Base-by-base conservation (phyloP, 2,113 vertebrate species). In the Gila orcuttii region DNA sequence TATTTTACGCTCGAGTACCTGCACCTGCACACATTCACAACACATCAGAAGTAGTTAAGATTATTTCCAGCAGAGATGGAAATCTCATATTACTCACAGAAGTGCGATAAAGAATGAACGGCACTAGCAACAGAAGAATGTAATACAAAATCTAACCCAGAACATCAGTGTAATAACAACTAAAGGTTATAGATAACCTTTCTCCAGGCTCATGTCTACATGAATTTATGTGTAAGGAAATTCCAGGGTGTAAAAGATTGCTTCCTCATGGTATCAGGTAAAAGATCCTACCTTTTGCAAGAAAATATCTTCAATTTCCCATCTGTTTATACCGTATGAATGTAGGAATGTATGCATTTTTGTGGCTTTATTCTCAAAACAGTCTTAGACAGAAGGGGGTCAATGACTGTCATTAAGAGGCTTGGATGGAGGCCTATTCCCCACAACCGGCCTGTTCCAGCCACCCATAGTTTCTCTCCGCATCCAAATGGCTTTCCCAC, bases 311-410 rank as follows among this genome's bases (percentile, higher is more conserved):
- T 90, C 89, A 85, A 89, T 42, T 86, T 81, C 28, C 89, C 91
- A 93, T 93, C 92, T 92, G 93, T 93, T 93, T 91, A 91, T 92
- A 87, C 90, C 88, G 91, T 93, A 91, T 86, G 91, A 87, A 90
- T 91, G 85, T 64, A 88, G 86, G 89, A 92, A 92, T 93, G 68
- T 76, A 81, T 93, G 90, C 91, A 94, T 93, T 93, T 91, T 87
- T 93, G 92, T 31, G 92, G 92, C 86, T 92, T 94, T 89, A 47
- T 89, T 75, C 88, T 90, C 86, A 91, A 91, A 89, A 84, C 87
- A 88, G 82, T 89, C 87, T 87, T 80, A 83, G 88, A 71, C 83
- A 92, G 89, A 57, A 89, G 83, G 79, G 88, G 85, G 92, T 91
- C 89, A 91, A 86, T 90, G 90, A 83, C 80, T 83, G 57, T 88